Percentiles rank a stretch among this genome's conserved stretches.
These are phyloP conservation scores for Meiosimyza decipiens DNA, from an alignment of 2,888 invertebrate genomes.

Conservation along the genomic window DNA sequence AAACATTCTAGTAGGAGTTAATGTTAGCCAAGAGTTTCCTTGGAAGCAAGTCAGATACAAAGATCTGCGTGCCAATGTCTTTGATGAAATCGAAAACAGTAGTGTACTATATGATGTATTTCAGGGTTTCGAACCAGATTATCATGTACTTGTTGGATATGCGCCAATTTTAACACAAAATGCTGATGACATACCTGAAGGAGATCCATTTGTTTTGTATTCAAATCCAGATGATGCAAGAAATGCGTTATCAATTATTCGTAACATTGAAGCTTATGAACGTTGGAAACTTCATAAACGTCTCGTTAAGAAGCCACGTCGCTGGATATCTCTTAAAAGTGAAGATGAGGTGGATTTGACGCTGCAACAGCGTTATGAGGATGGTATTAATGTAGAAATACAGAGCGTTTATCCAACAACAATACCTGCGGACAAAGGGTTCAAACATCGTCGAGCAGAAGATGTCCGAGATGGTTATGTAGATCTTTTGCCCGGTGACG, in stretches of 20 bases:
- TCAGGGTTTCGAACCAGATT: conserved; percentile 62
- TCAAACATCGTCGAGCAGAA: conserved; percentile 70
- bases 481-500: conserved; percentile 72
- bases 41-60: conserved; percentile 76
- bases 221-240: conserved; percentile 68
- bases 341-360: conserved; percentile 73
- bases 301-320: conserved; percentile 69
- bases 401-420: conserved; percentile 73
- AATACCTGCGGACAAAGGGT: conserved; percentile 65
- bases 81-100: conserved; percentile 67
- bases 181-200: conserved; percentile 68
- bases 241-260: conserved; percentile 68
- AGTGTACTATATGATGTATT: conserved; percentile 65
- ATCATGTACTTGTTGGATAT: conserved; percentile 74
- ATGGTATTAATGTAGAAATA: conserved; percentile 76
- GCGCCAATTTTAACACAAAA: conserved; percentile 72
- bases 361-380: conserved; percentile 68
- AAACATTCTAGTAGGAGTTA: conserved; percentile 74
- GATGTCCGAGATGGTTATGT: conserved; percentile 76
- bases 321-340: conserved; percentile 76
- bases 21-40: conserved; percentile 79
- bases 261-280: conserved; percentile 69
- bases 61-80: conserved; percentile 72
- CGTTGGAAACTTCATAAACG: conserved; percentile 69
- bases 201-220: conserved; percentile 78